Base-by-base conservation (phyloP, 1,140 invertebrate species). In the Hyphantria cunea region DNA sequence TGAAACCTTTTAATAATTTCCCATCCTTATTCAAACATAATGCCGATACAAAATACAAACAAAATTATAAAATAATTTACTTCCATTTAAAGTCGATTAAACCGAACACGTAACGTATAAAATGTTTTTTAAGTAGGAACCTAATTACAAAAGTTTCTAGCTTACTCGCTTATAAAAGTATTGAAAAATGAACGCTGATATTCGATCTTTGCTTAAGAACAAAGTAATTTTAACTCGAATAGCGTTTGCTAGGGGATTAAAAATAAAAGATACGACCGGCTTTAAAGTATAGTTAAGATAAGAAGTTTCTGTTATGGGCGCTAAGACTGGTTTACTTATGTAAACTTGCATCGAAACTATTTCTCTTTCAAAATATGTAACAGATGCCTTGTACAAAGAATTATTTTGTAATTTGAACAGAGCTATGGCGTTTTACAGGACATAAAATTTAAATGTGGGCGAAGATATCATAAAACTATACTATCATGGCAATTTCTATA, bases 251-350 rank as follows among this genome's bases (percentile, higher is more conserved):
- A 56, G 69, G 66, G 80, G 78, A 86, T 86, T 85, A 86, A 85
- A 89, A 86, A 85, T 84, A 86, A 83, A 86, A 84, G 80, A 82
- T 78, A 76, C 66, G 68, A 67, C 67, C 63, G 74, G 78, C 75
- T 80, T 80, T 82, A 83, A 88, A 82, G 69, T 89, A 82, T 80
- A 80, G 74, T 82, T 80, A 82, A 89, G 82, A 89, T 89, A 86
- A 84, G 82, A 79, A 82, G 73, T 83, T 80, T 65, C 56, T 68
- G 65, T 74, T 64, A 71, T 72, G 55, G 74, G 74, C 72, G 68
- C 17, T 3, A 70, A 64, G 66, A 72, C 72, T 61, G 66, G 74
- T 72, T 82, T 77, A 78, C 73, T 69, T n/a, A n/a, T n/a, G n/a
- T 69, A 76, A 82, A 78, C 51, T 81, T 77, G 63, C 66, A 72